A percentile compares a stretch with the other conserved stretches of the same genome.
Conservation (phyloP, 2,797 vertebrate species). For the Garrulus glandarius region DNA sequence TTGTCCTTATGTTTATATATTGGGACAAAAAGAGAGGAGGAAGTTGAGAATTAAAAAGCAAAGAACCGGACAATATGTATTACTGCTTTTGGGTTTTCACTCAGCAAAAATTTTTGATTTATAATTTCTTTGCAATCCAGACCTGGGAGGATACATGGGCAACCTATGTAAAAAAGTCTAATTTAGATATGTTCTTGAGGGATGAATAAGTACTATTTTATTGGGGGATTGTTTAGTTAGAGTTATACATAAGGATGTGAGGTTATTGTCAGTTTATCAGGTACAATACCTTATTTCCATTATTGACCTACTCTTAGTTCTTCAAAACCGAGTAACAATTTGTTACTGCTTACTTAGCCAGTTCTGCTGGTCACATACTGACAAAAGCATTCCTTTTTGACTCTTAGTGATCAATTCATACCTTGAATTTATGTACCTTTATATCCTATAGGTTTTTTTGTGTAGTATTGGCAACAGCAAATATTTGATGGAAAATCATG, state of each 20-base stretch:
- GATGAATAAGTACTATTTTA: not conserved
- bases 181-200: not conserved
- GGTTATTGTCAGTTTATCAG: not conserved
- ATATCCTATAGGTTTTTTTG: not conserved
- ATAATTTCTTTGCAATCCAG: not conserved
- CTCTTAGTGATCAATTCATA: not conserved
- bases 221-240: not conserved
- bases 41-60: not conserved
- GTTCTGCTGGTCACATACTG: not conserved
- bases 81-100: not conserved
- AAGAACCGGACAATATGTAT: not conserved
- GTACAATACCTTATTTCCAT: not conserved
- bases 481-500: not conserved
- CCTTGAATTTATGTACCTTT: not conserved
- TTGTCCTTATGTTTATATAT: not conserved
- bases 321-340: not conserved
- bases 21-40: not conserved
- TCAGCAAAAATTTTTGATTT: not conserved
- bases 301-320: not conserved
- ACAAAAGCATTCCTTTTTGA: not conserved
- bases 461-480: not conserved
- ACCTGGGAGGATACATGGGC: not conserved
- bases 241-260: not conserved
- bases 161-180: not conserved
- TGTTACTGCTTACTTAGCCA: not conserved